Percentiles rank a stretch among this genome's conserved stretches.
These are phyloP conservation scores for Acrossocheilus wenchowensis DNA, from an alignment of 2,797 vertebrate genomes.

Conservation along the genomic window DNA sequence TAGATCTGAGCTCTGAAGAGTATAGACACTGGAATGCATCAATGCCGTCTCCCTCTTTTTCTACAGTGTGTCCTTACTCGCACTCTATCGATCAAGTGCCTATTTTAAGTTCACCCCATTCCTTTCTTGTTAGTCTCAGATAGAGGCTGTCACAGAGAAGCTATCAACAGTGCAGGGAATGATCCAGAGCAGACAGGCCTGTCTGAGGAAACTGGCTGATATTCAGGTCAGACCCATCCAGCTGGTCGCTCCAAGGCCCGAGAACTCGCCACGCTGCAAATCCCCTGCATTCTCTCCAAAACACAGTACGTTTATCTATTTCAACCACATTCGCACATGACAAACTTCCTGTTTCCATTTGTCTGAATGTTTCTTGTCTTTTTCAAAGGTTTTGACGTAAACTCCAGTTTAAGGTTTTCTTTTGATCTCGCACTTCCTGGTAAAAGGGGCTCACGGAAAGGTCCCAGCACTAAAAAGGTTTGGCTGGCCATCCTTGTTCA, in stretches of 20 bases:
- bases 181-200: slow-evolving; percentile 88
- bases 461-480: slow-evolving; percentile 87
- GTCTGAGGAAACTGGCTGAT: slow-evolving; percentile 84
- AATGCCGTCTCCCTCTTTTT: neutral
- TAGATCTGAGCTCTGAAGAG: neutral
- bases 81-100: neutral
- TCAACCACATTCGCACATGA: neutral
- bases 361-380: slow-evolving; percentile 35
- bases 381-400: slow-evolving; percentile 85
- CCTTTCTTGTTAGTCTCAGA: slow-evolving; percentile 79
- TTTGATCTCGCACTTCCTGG: slow-evolving; percentile 90
- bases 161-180: slow-evolving; percentile 83
- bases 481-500: neutral
- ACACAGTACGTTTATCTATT: slow-evolving; percentile 78
- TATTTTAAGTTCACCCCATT: neutral
- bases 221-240: slow-evolving; percentile 85
- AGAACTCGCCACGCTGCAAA: slow-evolving; percentile 78
- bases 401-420: slow-evolving; percentile 90
- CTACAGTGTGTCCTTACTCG: neutral
- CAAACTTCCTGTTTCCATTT: neutral
- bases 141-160: slow-evolving; percentile 85
- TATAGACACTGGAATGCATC: neutral
- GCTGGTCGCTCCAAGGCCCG: slow-evolving; percentile 84
- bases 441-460: slow-evolving; percentile 87
- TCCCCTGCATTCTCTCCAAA: slow-evolving; percentile 87